These are phyloP conservation scores for Digitonthophagus gazella DNA, from an alignment of 2,888 invertebrate genomes.

Conservation along the genomic window DNA sequence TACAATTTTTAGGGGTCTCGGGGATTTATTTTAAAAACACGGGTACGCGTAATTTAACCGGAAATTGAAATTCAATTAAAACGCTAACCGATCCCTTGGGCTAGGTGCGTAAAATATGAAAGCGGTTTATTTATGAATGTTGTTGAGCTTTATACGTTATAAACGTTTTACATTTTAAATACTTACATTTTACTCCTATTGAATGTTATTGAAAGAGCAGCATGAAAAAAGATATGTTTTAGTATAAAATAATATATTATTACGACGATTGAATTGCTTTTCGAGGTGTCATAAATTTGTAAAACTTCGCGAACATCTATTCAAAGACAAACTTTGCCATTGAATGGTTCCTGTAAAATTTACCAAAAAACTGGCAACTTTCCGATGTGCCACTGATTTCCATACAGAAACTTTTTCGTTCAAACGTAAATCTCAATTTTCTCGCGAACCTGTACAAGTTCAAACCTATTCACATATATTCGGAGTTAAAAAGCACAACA, in stretches of 20 bases:
- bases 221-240: neutral
- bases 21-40: neutral
- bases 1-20: neutral
- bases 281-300: neutral
- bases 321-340: neutral
- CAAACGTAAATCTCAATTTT: no score
- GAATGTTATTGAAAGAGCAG: constrained; percentile 38
- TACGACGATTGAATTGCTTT: neutral
- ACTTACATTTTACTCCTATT: constrained; percentile 51
- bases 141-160: neutral
- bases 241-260: neutral
- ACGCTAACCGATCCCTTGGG: neutral
- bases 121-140: neutral
- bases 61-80: neutral
- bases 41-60: neutral
- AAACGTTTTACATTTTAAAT: constrained; percentile 26
- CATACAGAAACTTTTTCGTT: neutral
- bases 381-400: neutral
- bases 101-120: neutral
- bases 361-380: neutral
- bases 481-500: no score
- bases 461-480: no score
- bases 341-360: neutral
- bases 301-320: neutral
- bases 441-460: no score